phyloP scores from a whole-genome alignment of 2,113 vertebrate genomes.

The Phycodurus eques region DNA sequence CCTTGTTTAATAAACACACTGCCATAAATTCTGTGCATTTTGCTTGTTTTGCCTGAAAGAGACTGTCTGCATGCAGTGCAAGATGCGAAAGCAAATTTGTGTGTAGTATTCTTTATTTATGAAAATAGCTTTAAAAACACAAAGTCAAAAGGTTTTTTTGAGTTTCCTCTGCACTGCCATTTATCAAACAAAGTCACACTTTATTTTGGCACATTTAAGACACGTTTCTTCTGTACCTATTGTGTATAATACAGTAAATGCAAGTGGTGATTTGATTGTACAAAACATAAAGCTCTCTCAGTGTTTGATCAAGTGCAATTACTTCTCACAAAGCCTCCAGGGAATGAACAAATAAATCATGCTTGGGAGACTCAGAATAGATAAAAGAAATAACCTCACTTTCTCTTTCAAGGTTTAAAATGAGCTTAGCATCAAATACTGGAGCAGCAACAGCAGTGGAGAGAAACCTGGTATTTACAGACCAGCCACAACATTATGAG shows the following conservation, averaged over 20 bases:
- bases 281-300: neutral
- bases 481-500: neutral
- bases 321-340: neutral
- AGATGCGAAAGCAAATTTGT: neutral
- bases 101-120: conserved; percentile 48
- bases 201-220: conserved; percentile 52
- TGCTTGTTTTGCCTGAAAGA: neutral
- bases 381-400: neutral
- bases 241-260: neutral
- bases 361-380: conserved; percentile 8
- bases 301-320: conserved; percentile 8
- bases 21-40: conserved; percentile 59
- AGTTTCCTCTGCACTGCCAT: conserved; percentile 23
- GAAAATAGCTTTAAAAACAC: conserved; percentile 54
- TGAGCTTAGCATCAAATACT: conserved; percentile 15
- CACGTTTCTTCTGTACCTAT: conserved; percentile 2
- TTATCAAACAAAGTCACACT: conserved; percentile 28
- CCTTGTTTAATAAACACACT: conserved; percentile 81
- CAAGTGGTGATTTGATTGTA: neutral
- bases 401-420: conserved; percentile 3
- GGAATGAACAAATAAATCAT: conserved; percentile 9
- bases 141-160: conserved; percentile 16
- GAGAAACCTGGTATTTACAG: neutral
- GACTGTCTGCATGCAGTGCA: too few species aligned
- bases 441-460: neutral